Evolutionary conservation across 2,797 vertebrate genomes (phyloP).

Genomic region (Anisognathus igniventris): DNA sequence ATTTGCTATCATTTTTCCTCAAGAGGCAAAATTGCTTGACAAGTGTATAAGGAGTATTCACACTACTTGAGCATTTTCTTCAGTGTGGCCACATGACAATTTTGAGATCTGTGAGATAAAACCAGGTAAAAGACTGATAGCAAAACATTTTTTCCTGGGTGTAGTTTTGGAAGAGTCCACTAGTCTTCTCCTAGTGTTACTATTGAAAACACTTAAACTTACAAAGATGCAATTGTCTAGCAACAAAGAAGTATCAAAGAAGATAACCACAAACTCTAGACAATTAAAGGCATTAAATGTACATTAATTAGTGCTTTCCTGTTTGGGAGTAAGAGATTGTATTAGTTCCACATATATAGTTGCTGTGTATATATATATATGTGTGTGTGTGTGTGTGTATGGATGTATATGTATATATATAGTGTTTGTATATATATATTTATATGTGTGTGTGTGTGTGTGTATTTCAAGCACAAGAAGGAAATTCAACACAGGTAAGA

Average conservation of each 20-base stretch:
- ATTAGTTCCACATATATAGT: neutral
- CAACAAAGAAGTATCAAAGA: neutral
- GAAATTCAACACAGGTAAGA: neutral
- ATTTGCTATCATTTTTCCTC: neutral
- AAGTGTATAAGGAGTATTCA: neutral
- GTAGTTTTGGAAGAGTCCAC: neutral
- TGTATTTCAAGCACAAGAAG: neutral
- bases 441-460: accelerated
- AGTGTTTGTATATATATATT: neutral
- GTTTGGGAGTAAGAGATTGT: neutral
- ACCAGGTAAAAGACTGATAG: neutral
- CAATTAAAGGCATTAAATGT: neutral
- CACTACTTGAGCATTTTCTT: neutral
- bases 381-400: no score
- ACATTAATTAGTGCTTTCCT: neutral
- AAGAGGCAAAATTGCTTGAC: neutral
- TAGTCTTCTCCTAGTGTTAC: neutral
- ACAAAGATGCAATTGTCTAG: neutral
- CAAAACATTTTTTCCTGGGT: neutral
- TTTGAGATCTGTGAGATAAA: neutral
- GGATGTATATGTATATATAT: accelerated
- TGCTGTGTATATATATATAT: neutral
- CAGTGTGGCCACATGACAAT: neutral
- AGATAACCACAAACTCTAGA: neutral
- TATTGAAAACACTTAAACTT: neutral